Conservation (phyloP, 2,888 invertebrate genomes). For the Pseudoips prasinana region DNA sequence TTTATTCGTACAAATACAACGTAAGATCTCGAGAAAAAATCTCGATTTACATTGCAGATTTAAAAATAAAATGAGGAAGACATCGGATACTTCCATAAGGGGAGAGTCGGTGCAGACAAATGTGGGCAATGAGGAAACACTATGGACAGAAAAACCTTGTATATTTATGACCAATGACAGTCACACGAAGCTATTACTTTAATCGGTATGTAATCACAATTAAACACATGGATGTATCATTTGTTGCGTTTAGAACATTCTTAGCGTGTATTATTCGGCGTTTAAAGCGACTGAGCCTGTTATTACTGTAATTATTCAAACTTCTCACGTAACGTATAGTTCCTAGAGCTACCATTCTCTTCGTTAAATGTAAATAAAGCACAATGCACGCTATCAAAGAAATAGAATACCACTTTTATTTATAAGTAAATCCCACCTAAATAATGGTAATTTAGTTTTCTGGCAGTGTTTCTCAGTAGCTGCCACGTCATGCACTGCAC, state of each 20-base stretch:
- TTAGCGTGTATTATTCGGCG: slow-evolving; percentile 5
- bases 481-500: too few species aligned
- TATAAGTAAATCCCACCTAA: too few species aligned
- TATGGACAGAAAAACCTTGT: slow-evolving; percentile 28
- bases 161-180: slow-evolving; percentile 13
- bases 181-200: slow-evolving; percentile 21
- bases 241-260: slow-evolving; percentile 13
- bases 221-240: slow-evolving; percentile 15
- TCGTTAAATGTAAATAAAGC: too few species aligned
- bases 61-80: slow-evolving; percentile 44
- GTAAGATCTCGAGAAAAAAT: slow-evolving; percentile 13
- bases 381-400: too few species aligned
- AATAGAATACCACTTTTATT: too few species aligned
- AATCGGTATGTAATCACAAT: slow-evolving; percentile 23
- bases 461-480: too few species aligned
- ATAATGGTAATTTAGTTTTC: too few species aligned
- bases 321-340: slow-evolving; percentile 7
- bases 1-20: slow-evolving; percentile 23
- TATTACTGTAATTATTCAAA: slow-evolving; percentile 11
- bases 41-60: slow-evolving; percentile 33
- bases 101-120: slow-evolving; percentile 30
- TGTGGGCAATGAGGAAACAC: slow-evolving; percentile 44
- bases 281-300: slow-evolving; percentile 5
- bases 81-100: slow-evolving; percentile 43
- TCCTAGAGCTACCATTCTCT: slow-evolving; percentile 2